Percentiles rank a stretch among this genome's conserved stretches.
phyloP scores from a whole-genome alignment of 2,888 invertebrate genomes.

The Himalopsyche kuldschensis region DNA sequence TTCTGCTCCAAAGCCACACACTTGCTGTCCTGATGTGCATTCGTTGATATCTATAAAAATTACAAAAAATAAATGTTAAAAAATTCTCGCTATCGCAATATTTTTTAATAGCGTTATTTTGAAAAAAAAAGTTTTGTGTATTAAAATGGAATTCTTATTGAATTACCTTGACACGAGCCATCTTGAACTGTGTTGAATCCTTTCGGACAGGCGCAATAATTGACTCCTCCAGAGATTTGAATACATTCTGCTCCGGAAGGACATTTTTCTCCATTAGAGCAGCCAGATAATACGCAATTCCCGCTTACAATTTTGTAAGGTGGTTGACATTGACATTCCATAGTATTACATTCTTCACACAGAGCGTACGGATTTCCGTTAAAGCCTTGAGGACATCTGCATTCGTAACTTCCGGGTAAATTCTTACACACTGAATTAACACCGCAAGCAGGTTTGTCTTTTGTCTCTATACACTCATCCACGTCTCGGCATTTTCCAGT shows the following conservation, averaged over 20 bases:
- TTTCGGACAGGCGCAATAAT: constrained; percentile 91
- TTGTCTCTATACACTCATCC: constrained; percentile 78
- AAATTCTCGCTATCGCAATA: too few species aligned
- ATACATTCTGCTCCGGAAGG: constrained; percentile 88
- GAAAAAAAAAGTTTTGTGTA: too few species aligned
- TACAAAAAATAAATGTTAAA: neutral
- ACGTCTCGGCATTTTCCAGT: constrained; percentile 80
- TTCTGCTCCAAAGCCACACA: constrained; percentile 85
- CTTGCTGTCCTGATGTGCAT: constrained; percentile 72
- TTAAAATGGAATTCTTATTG: neutral
- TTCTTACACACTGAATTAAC: constrained; percentile 90
- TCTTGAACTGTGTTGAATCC: constrained; percentile 77
- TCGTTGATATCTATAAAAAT: constrained; percentile 71
- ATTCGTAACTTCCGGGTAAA: constrained; percentile 90
- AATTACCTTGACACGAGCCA: constrained; percentile 71
- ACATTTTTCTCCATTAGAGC: constrained; percentile 78
- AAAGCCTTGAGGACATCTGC: constrained; percentile 84
- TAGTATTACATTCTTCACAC: constrained; percentile 82
- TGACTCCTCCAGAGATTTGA: constrained; percentile 84
- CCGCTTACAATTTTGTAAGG: constrained; percentile 84
- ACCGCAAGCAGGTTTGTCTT: constrained; percentile 81
- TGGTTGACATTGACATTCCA: constrained; percentile 84
- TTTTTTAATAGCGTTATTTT: too few species aligned
- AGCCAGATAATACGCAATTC: constrained; percentile 83
- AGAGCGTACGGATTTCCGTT: constrained; percentile 87